These are phyloP conservation scores for Caranx ignobilis DNA, from an alignment of 2,113 vertebrate genomes.

Conservation along the genomic window DNA sequence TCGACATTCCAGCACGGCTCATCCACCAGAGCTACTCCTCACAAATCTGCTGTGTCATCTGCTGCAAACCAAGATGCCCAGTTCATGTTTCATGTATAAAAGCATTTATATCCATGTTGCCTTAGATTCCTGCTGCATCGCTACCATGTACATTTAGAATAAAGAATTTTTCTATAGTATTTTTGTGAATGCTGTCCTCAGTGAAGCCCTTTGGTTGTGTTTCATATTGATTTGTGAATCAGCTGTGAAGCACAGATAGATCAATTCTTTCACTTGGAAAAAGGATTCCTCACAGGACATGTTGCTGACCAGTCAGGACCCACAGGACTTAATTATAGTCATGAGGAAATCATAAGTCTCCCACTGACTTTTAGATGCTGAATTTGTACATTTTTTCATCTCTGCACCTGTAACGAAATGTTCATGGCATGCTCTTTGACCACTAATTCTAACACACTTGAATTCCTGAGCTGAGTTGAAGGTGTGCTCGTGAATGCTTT, in stretches of 20 bases:
- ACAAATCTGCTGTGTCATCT: neutral
- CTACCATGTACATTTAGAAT: neutral
- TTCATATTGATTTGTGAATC: neutral
- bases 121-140: neutral
- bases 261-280: neutral
- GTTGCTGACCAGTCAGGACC: neutral
- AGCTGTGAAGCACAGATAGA: neutral
- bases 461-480: neutral
- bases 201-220: neutral
- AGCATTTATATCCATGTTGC: neutral
- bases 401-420: neutral
- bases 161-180: neutral
- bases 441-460: neutral
- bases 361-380: neutral
- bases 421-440: neutral
- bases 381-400: neutral
- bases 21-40: neutral
- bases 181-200: neutral
- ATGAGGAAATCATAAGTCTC: neutral
- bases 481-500: neutral
- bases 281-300: neutral
- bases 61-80: neutral
- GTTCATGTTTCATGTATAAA: neutral
- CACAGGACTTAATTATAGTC: neutral
- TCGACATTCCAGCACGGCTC: constrained; percentile 20